These are phyloP conservation scores for Solenopsis invicta DNA, from an alignment of 1,140 invertebrate genomes.

Conservation along the genomic window DNA sequence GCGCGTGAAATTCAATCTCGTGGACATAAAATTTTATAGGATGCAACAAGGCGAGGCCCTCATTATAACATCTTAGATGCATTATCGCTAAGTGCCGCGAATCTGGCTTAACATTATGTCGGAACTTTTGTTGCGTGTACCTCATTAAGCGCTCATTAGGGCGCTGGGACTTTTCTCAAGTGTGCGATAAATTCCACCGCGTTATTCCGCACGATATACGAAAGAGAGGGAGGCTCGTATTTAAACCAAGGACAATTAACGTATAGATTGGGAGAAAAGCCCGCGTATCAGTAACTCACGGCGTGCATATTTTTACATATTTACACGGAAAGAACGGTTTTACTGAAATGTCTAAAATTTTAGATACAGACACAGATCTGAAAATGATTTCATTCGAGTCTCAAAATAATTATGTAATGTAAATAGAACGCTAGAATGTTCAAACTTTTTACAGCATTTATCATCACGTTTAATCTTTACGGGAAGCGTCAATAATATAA, in stretches of 20 bases:
- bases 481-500: no score
- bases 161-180: constrained; percentile 42
- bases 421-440: no score
- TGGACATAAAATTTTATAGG: constrained; percentile 21
- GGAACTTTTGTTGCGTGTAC: constrained; percentile 30
- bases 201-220: background rate
- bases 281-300: background rate
- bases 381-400: no score
- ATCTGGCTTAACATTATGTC: constrained; percentile 2
- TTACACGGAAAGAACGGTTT: no score
- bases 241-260: background rate
- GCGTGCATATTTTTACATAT: background rate
- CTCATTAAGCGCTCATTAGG: constrained; percentile 49
- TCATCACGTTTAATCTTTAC: no score
- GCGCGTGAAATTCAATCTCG: constrained; percentile 25
- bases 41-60: background rate
- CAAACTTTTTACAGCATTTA: no score
- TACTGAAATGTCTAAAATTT: no score
- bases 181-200: constrained; percentile 16
- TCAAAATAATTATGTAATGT: no score
- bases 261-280: background rate
- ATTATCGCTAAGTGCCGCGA: constrained; percentile 22
- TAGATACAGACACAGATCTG: no score
- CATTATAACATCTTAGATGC: constrained; percentile 25
- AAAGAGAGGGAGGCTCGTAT: background rate